Evolutionary conservation across 2,888 invertebrate species (phyloP), one percentile per base, ranked within the genome.

Genomic region (Prosopocoilus inquinatus): DNA sequence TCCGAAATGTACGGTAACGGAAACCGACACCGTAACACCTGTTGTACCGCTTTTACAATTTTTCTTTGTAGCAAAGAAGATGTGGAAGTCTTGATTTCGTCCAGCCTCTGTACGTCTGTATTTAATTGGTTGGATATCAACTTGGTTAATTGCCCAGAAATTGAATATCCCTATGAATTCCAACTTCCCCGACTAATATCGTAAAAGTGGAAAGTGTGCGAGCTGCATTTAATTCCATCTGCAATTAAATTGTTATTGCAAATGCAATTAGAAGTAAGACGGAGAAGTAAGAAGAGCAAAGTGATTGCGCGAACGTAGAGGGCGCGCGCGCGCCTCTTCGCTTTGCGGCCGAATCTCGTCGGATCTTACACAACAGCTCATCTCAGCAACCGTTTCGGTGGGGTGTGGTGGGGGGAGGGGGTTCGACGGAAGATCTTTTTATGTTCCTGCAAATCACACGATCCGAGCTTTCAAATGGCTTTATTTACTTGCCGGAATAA

Each of bases 401-500:
- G 38, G 11, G n/a, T n/a, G n/a, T n/a, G n/a, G n/a, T n/a, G n/a
- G n/a, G n/a, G n/a, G n/a, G n/a, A n/a, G n/a, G n/a, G n/a, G n/a
- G n/a, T n/a, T n/a, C n/a, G n/a, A n/a, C n/a, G n/a, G n/a, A n/a
- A n/a, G 9, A 13, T 38, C 12, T 38, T 66, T 70, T 71, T 71
- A 70, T 70, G 68, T 70, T 61, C 62, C 62, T 63, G 65, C 66
- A 69, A 69, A 71, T 71, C 70, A 67, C 69, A 64, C 65, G 67
- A 67, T 68, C 67, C 68, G 64, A 67, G 67, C 66, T 64, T 67
- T 57, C 64, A 63, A 71, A 71, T 70, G 62, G 69, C 70, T 70
- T 70, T 71, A 71, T 72, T 71, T 72, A 71, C 72, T 71, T 71
- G 70, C 69, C 69, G 67, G 70, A 70, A 71, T 70, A 70, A 70